phyloP scores from a whole-genome alignment of 2,797 vertebrate species.

The Craterocephalus amniculus region DNA sequence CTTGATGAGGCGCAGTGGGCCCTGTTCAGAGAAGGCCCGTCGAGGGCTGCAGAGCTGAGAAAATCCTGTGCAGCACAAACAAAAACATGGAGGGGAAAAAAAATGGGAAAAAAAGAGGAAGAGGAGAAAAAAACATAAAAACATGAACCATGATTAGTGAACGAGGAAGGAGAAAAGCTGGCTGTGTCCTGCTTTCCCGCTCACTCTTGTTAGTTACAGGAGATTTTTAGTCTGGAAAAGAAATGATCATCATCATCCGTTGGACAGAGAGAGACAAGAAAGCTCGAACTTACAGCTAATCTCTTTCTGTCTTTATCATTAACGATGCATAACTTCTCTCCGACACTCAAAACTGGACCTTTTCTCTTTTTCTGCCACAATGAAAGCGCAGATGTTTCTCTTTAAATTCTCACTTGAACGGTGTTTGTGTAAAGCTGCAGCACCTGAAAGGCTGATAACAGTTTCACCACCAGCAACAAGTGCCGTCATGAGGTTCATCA shows the following conservation, averaged over 20 bases:
- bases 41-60: conserved; percentile 99
- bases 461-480: neutral
- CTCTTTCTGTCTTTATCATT: neutral
- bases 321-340: fast-evolving
- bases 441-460: neutral
- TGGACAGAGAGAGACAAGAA: conserved; percentile 24
- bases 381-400: conserved; percentile 20
- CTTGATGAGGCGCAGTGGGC: conserved; percentile 99
- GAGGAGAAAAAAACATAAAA: conserved; percentile 36
- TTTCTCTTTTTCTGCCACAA: conserved; percentile 61
- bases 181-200: conserved; percentile 28
- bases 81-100: conserved; percentile 51
- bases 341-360: neutral
- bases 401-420: neutral
- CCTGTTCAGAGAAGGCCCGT: conserved; percentile 99
- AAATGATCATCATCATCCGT: conserved; percentile 20
- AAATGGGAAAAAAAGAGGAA: conserved; percentile 57
- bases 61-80: conserved; percentile 95
- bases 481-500: neutral
- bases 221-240: conserved; percentile 54
- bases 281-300: conserved; percentile 29
- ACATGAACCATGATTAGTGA: conserved; percentile 74
- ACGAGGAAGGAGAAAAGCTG: conserved; percentile 46
- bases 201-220: conserved; percentile 25
- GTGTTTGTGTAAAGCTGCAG: neutral